Evolutionary conservation across 1,140 invertebrate genomes (phyloP), one percentile per base, ranked within the genome.

Genomic region (Mizuhopecten yessoensis): DNA sequence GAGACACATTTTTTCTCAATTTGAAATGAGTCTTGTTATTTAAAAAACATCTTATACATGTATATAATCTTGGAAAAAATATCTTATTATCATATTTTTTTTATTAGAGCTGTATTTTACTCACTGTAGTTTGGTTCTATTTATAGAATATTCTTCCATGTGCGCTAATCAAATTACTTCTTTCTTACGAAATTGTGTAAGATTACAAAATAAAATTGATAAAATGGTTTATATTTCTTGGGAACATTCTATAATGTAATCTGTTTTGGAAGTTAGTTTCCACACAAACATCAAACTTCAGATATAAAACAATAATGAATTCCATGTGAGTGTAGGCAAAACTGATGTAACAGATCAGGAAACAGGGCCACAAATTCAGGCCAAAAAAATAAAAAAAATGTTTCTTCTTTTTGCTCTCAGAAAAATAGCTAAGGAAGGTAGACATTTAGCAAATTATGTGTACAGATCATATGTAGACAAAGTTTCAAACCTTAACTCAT

Each of bases 71-170:
- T 5, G 5, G 36, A 39, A 39, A 39, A 39, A 39, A 39, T 39
- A 13, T 39, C 36, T n/a, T n/a, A n/a, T n/a, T n/a, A n/a, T n/a
- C n/a, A n/a, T n/a, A n/a, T n/a, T n/a, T n/a, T n/a, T n/a, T 39
- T 39, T 39, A 39, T 13, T 39, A 13, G 13, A 45, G 42, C 42
- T 13, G 42, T 45, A 13, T 45, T 10, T 45, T 20, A 45, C 9
- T 10, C 17, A 29, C 57, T n/a, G n/a, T 29, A 3, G 23, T 29
- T 17, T n/a, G n/a, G 29, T 5, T 29, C 0, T 75, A 75, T 75
- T 29, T 75, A 75, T 75, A 75, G 57, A 75, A 75, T 75, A 75
- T 75, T 75, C n/a, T 75, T 75, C 57, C 57, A 75, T 75, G 57
- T 75, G 57, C 7, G 57, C 23, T 75, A 29, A 75, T 75, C 57